A percentile compares a stretch with the other conserved stretches of the same genome.
phyloP scores from a whole-genome alignment of 2,888 invertebrate genomes.

The Blastobasis adustella region DNA sequence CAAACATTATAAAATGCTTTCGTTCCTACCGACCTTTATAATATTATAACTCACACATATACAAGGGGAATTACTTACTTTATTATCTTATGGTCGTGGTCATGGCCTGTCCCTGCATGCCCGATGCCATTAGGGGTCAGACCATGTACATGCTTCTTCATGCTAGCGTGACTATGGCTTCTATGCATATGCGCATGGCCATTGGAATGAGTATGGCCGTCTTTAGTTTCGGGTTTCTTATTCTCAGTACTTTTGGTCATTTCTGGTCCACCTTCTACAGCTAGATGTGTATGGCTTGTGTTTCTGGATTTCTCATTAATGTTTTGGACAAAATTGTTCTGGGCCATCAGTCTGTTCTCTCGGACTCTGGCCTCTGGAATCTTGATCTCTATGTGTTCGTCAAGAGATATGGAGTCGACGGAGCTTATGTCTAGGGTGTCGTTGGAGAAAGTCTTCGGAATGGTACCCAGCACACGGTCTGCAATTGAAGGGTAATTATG shows the following conservation, averaged over 20 bases:
- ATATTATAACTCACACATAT: no score
- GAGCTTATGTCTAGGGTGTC: slow-evolving; percentile 77
- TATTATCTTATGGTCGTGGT: slow-evolving; percentile 48
- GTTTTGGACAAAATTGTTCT: slow-evolving; percentile 63
- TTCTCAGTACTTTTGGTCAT: slow-evolving; percentile 29
- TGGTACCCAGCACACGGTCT: slow-evolving; percentile 68
- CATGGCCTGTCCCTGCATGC: slow-evolving; percentile 47
- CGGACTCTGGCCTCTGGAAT: slow-evolving; percentile 68
- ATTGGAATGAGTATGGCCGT: not conserved
- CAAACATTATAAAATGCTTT: no score
- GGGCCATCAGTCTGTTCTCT: slow-evolving; percentile 66
- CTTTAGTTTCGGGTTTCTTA: slow-evolving; percentile 26
- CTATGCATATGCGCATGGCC: slow-evolving; percentile 43
- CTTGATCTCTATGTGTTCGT: slow-evolving; percentile 76
- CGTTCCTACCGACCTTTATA: no score
- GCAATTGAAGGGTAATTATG: slow-evolving; percentile 18
- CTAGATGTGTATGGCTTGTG: slow-evolving; percentile 49
- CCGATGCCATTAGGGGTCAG: slow-evolving; percentile 55
- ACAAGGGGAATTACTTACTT: slow-evolving; percentile 40
- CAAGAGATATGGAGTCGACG: slow-evolving; percentile 76
- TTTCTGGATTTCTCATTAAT: slow-evolving; percentile 60
- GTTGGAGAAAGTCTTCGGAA: slow-evolving; percentile 73
- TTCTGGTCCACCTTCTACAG: slow-evolving; percentile 52
- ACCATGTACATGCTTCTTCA: slow-evolving; percentile 49
- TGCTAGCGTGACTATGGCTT: slow-evolving; percentile 63